Evolutionary conservation across 1,140 invertebrate species (phyloP).

Genomic region (Zaprionus vittiger): DNA sequence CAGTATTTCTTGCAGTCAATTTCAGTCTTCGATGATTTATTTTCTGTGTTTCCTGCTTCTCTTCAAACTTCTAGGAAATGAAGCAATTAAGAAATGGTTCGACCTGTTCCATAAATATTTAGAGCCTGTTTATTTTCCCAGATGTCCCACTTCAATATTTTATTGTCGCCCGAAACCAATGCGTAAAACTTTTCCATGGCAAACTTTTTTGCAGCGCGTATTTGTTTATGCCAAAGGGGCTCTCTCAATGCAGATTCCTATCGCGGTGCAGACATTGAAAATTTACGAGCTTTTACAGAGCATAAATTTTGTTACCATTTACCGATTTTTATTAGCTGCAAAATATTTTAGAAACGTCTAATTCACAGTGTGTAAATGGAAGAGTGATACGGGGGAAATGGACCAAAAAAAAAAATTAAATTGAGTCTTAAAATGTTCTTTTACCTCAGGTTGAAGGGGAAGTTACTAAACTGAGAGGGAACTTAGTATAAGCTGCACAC

Average conservation of each 20-base stretch:
- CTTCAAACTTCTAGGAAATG: slow-evolving; percentile 2
- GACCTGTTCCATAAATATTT: slow-evolving; percentile 34
- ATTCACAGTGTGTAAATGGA: slow-evolving; percentile 18
- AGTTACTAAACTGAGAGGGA: slow-evolving; percentile 25
- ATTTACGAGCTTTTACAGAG: slow-evolving; percentile 63
- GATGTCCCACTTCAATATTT: slow-evolving; percentile 9
- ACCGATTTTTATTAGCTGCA: slow-evolving; percentile 72
- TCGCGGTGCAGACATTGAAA: slow-evolving; percentile 59
- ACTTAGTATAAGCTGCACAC: slow-evolving; percentile 31
- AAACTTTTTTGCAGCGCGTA: slow-evolving; percentile 31
- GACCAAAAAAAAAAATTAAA: slow-evolving; percentile 40
- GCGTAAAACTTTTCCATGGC: slow-evolving; percentile 22
- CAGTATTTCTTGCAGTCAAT: not conserved
- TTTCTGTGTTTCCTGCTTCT: not conserved
- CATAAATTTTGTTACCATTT: slow-evolving; percentile 56
- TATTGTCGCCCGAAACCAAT: slow-evolving; percentile 24
- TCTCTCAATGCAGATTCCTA: slow-evolving; percentile 61
- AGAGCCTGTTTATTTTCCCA: slow-evolving; percentile 30
- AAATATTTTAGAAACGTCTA: slow-evolving; percentile 55
- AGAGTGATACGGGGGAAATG: slow-evolving; percentile 7
- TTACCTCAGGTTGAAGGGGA: not conserved
- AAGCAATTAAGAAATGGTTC: slow-evolving; percentile 40
- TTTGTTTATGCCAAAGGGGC: slow-evolving; percentile 35
- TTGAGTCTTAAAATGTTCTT: not conserved
- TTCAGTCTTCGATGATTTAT: not conserved